Conservation (phyloP, 2,888 invertebrate species). For the Orthosia incerta region DNA sequence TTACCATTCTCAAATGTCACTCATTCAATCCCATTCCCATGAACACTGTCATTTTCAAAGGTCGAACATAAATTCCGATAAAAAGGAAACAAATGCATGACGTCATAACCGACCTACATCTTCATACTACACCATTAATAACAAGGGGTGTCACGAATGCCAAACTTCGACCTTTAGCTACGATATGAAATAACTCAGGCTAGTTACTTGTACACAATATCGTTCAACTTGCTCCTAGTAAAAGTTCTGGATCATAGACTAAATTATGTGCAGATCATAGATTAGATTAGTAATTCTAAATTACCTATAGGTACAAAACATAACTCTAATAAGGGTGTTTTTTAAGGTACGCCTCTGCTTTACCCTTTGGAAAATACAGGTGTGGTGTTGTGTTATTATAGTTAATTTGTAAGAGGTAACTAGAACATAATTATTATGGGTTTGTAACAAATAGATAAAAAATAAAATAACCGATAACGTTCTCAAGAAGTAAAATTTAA, state of each 20-base stretch:
- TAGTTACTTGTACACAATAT: constrained; percentile 34
- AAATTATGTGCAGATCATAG: constrained; percentile 17
- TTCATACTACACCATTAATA: constrained; percentile 30
- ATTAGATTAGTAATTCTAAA: constrained; percentile 7
- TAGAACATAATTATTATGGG: no score
- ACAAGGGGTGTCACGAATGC: constrained; percentile 46
- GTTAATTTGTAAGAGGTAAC: neutral
- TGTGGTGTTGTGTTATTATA: neutral
- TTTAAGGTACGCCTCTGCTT: no score
- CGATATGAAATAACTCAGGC: constrained; percentile 56
- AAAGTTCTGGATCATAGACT: constrained; percentile 20
- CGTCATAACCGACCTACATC: constrained; percentile 38
- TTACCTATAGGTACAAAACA: neutral
- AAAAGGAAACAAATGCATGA: constrained; percentile 36
- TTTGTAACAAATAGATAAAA: no score
- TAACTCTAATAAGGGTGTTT: neutral
- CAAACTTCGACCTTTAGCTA: constrained; percentile 56
- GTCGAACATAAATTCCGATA: constrained; percentile 24
- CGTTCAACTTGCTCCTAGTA: constrained; percentile 33
- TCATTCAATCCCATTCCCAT: constrained; percentile 20
- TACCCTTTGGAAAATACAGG: no score
- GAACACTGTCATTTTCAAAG: constrained; percentile 28
- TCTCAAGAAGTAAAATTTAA: neutral
- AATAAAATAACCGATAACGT: no score
- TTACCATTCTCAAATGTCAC: constrained; percentile 21